Percentiles rank a stretch among this genome's conserved stretches.
phyloP scores from a whole-genome alignment of 2,797 vertebrate genomes.

The Catamblyrhynchus diadema region DNA sequence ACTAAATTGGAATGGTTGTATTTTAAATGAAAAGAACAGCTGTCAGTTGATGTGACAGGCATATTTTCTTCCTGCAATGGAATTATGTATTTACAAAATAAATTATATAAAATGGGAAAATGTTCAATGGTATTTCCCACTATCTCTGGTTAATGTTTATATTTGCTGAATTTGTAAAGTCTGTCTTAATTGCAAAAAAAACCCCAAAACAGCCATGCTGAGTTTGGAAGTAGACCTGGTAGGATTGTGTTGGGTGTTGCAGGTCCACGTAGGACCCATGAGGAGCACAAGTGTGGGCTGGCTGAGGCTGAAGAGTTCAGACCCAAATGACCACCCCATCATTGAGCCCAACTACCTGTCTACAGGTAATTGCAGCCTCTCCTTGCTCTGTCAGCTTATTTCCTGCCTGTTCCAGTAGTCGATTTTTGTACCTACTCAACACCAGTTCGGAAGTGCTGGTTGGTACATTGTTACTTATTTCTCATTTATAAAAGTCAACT shows the following conservation, averaged over 20 bases:
- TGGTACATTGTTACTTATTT: background rate
- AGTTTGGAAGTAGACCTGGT: background rate
- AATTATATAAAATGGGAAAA: background rate
- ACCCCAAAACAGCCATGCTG: background rate
- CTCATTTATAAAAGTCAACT: background rate
- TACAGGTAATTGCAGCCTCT: slow-evolving; percentile 77
- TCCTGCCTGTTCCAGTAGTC: background rate
- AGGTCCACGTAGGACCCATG: slow-evolving; percentile 96
- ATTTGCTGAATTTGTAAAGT: background rate
- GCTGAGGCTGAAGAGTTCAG: slow-evolving; percentile 87
- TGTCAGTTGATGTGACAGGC: background rate
- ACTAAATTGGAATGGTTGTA: background rate
- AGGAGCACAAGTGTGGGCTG: slow-evolving; percentile 89
- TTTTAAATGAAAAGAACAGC: background rate
- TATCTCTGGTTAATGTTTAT: background rate
- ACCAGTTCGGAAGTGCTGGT: background rate
- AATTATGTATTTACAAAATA: background rate
- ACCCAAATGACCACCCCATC: slow-evolving; percentile 87
- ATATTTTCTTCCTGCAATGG: background rate
- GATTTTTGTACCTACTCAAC: background rate
- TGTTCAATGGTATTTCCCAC: background rate
- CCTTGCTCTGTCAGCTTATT: background rate
- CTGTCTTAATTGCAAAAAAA: background rate
- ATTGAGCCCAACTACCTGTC: slow-evolving; percentile 95
- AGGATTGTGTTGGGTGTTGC: background rate